These are phyloP conservation scores for Drosophila hydei DNA, from an alignment of 1,140 invertebrate genomes.

Conservation along the genomic window DNA sequence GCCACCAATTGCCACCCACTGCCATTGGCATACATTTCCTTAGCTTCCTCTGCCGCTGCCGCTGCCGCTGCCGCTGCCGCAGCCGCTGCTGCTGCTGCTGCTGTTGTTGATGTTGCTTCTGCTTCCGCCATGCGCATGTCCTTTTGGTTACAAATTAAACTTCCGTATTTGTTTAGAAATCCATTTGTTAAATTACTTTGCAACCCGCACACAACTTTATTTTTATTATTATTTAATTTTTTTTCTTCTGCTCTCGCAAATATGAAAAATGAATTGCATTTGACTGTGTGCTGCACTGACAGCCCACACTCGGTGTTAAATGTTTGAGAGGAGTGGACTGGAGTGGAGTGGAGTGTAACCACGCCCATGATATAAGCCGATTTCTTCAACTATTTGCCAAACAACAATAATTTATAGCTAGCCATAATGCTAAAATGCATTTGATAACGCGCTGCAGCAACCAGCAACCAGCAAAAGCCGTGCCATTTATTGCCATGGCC, in stretches of 20 bases:
- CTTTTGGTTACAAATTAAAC: constrained; percentile 83
- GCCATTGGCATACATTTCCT: constrained; percentile 79
- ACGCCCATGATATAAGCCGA: constrained; percentile 58
- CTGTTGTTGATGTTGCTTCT: constrained; percentile 17
- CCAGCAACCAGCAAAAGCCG: constrained; percentile 49
- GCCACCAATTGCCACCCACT: constrained; percentile 29
- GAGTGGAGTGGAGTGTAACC: neutral
- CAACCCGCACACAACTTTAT: constrained; percentile 46
- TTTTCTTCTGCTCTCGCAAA: constrained; percentile 49
- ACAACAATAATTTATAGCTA: constrained; percentile 71
- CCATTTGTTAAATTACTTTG: constrained; percentile 83
- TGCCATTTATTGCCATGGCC: constrained; percentile 40
- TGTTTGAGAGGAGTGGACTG: constrained; percentile 23
- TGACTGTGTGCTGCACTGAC: constrained; percentile 56
- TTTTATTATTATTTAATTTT: constrained; percentile 29
- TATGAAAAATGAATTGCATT: constrained; percentile 80
- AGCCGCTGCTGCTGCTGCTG: constrained; percentile 14
- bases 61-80: neutral
- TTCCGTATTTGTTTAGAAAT: constrained; percentile 83
- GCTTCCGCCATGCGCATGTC: constrained; percentile 67
- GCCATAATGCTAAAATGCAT: constrained; percentile 74
- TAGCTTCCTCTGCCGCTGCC: constrained; percentile 55
- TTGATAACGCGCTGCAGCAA: constrained; percentile 59
- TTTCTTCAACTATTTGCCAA: constrained; percentile 72
- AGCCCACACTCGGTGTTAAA: constrained; percentile 42